Conservation (phyloP, 92 coral and sea anemone genomes). For the Montipora capitata region DNA sequence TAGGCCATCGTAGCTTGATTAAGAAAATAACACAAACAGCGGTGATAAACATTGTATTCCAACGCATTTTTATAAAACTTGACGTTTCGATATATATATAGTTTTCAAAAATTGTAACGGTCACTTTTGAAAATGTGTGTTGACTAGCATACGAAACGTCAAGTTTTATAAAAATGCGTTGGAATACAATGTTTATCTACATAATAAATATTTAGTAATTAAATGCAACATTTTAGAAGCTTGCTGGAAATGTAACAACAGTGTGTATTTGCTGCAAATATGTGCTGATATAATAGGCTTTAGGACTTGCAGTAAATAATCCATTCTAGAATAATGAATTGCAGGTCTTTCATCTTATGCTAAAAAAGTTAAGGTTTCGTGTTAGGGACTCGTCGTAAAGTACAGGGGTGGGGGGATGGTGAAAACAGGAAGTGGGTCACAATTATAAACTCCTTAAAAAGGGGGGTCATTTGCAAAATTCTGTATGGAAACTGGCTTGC, state of each 20-base stretch:
- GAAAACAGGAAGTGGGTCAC: constrained; percentile 21
- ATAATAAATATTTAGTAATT: constrained; percentile 16
- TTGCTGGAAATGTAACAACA: constrained; percentile 9
- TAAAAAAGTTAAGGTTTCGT: constrained; percentile 14
- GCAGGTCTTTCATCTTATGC: constrained; percentile 1
- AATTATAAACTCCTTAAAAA: constrained; percentile 12
- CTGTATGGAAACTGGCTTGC: constrained; percentile 17
- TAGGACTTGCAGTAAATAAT: constrained; percentile 6
- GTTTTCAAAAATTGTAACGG: too few species aligned
- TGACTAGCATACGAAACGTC: too few species aligned
- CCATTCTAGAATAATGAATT: constrained; percentile 4
- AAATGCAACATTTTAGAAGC: constrained; percentile 23
- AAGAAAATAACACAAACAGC: too few species aligned
- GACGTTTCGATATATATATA: too few species aligned
- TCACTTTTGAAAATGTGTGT: too few species aligned
- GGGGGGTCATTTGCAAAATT: constrained; percentile 10
- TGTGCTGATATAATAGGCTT: background rate
- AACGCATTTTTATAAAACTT: too few species aligned
- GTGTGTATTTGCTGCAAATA: constrained; percentile 25
- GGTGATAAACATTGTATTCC: too few species aligned
- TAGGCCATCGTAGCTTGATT: too few species aligned
- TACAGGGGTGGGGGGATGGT: constrained; percentile 3
- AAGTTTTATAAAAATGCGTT: too few species aligned
- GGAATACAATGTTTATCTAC: too few species aligned
- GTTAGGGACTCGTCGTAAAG: constrained; percentile 10